These are phyloP conservation scores for Lampropteryx suffumata DNA, from an alignment of 2,888 invertebrate genomes.

Conservation along the genomic window DNA sequence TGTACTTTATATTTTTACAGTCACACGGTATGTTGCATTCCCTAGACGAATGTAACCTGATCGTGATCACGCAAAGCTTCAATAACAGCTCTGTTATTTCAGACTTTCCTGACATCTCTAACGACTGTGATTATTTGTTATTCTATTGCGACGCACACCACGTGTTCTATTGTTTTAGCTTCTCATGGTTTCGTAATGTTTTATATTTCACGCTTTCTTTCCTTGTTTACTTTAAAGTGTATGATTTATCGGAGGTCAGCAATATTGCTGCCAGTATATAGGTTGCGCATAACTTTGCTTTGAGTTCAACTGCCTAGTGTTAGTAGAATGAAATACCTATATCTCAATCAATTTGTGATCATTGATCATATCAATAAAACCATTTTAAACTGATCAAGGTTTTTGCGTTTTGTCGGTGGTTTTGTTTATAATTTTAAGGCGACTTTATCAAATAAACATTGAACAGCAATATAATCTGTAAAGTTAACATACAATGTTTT, in stretches of 20 bases:
- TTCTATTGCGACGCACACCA: slow-evolving; percentile 51
- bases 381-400: too few relatives aligned
- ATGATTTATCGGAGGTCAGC: slow-evolving; percentile 7
- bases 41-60: slow-evolving; percentile 44
- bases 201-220: slow-evolving; percentile 39
- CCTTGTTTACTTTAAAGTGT: slow-evolving; percentile 31
- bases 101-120: slow-evolving; percentile 45
- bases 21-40: slow-evolving; percentile 43
- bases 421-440: too few relatives aligned
- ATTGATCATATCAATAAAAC: slow-evolving; percentile 34
- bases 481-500: too few relatives aligned
- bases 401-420: too few relatives aligned
- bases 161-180: slow-evolving; percentile 59
- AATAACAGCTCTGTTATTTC: slow-evolving; percentile 62
- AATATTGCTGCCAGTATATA: slow-evolving; percentile 27
- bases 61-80: slow-evolving; percentile 59
- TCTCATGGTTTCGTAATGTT: slow-evolving; percentile 43
- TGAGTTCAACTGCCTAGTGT: too few relatives aligned
- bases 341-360: slow-evolving; percentile 31
- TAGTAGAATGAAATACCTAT: too few relatives aligned
- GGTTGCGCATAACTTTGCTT: too few relatives aligned
- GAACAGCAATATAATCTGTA: too few relatives aligned
- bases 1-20: slow-evolving; percentile 32
- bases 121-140: slow-evolving; percentile 48
- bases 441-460: too few relatives aligned